Conservation (phyloP, 2,888 invertebrate species). For the Monopis laevigella region DNA sequence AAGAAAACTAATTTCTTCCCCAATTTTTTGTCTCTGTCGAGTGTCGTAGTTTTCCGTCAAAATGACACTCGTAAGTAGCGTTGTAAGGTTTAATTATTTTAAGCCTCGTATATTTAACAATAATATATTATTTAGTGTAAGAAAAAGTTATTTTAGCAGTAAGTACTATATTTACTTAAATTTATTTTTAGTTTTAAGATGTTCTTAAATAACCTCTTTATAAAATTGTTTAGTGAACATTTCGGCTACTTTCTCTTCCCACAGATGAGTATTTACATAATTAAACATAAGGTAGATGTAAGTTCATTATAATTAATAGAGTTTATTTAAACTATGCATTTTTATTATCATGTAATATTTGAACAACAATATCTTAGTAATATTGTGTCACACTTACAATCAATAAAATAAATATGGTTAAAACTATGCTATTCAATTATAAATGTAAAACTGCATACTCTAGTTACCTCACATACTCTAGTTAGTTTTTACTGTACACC, state of each 20-base stretch:
- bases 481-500: no score
- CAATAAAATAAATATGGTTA: no score
- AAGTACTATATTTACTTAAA: constrained; percentile 31
- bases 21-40: constrained; percentile 39
- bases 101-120: constrained; percentile 32
- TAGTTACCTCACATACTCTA: no score
- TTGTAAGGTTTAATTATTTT: constrained; percentile 40
- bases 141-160: constrained; percentile 36
- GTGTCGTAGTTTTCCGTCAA: constrained; percentile 37
- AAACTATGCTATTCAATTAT: no score
- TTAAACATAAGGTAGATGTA: no score
- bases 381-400: no score
- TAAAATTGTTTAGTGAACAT: background rate
- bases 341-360: no score
- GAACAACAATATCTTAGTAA: no score
- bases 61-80: constrained; percentile 58
- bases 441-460: no score
- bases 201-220: constrained; percentile 5
- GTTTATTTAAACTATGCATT: no score
- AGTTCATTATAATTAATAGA: no score
- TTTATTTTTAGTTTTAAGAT: background rate
- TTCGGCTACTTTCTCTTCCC: constrained; percentile 1
- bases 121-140: constrained; percentile 31
- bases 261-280: no score
- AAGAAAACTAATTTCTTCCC: background rate